phyloP scores from a whole-genome alignment of 2,113 vertebrate genomes.

The Melanocharis versteri region DNA sequence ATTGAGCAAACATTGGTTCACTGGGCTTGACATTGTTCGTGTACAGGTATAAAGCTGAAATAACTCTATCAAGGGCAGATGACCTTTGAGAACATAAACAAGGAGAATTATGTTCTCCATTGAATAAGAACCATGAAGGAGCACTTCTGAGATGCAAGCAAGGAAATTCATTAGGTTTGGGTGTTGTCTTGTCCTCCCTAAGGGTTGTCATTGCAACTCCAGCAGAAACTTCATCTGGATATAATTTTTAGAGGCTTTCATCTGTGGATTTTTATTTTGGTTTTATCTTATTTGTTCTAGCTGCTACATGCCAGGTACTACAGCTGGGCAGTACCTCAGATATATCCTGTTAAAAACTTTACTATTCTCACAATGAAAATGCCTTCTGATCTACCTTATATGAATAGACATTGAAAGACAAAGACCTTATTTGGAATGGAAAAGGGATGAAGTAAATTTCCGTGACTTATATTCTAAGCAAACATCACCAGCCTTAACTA shows the following conservation, averaged over 20 bases:
- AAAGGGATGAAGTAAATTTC: background rate
- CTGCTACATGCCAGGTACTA: background rate
- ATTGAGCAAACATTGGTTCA: constrained; percentile 40
- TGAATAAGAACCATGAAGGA: background rate
- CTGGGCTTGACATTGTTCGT: constrained; percentile 30
- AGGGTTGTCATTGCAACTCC: background rate
- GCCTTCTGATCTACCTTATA: background rate
- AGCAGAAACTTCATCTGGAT: background rate
- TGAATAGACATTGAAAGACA: background rate
- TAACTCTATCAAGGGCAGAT: constrained; percentile 20
- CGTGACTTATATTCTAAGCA: background rate
- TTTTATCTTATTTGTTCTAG: background rate
- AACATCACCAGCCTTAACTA: background rate
- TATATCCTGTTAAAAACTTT: background rate
- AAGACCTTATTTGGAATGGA: background rate
- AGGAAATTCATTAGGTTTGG: background rate
- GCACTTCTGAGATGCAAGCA: background rate
- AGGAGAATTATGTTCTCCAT: background rate
- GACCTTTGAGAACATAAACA: constrained; percentile 12
- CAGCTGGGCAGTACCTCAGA: background rate
- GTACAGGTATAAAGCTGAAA: constrained; percentile 19
- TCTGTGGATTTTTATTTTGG: background rate
- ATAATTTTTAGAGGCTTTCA: background rate
- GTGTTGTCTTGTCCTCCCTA: background rate
- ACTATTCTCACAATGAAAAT: background rate